Base-by-base conservation (phyloP, 1,140 invertebrate species). In the Hyposmocoma kahamanoa region DNA sequence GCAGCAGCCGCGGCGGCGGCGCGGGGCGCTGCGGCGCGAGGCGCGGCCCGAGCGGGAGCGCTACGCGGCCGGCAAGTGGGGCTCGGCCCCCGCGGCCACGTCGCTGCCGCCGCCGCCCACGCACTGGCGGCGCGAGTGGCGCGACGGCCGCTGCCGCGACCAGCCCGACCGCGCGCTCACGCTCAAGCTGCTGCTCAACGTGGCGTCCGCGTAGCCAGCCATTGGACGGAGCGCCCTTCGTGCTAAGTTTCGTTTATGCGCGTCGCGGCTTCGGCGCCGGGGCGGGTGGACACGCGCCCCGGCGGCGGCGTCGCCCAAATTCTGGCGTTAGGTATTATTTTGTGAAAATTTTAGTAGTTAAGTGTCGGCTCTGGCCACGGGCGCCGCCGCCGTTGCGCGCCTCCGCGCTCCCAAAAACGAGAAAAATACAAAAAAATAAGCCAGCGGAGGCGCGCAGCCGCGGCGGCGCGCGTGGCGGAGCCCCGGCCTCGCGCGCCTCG, bases 261-360 rank as follows among this genome's bases (percentile, higher is more conserved):
- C 69, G 66, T 63, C 41, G n/a, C n/a, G n/a, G n/a, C 52, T 57
- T 28, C 50, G 46, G 53, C 58, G 59, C 48, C 55, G 39, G 45
- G 47, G 48, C 56, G 45, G 20, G 48, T 3, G 45, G 48, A 45
- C 59, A 54, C 45, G 62, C 41, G 11, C 43, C 43, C 41, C 56
- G 61, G 46, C 61, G 58, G 20, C 61, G 63, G 49, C 70, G 67
- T 59, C 67, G 62, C 67, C 75, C 54, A 83, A 83, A 81, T 84
- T 84, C 75, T 74, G 77, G 77, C 75, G 77, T 79, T 81, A 84
- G 77, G 75, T 84, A 81, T 81, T 83, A 83, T 83, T 83, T 81
- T 79, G 72, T 67, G 73, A 79, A 81, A 84, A 81, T 81, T 83
- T 79, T 83, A 81, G 79, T 80, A 74, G 70, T 47, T 83, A 83